Evolutionary conservation across 1,140 invertebrate species (phyloP).

Genomic region (Cylas formicarius): DNA sequence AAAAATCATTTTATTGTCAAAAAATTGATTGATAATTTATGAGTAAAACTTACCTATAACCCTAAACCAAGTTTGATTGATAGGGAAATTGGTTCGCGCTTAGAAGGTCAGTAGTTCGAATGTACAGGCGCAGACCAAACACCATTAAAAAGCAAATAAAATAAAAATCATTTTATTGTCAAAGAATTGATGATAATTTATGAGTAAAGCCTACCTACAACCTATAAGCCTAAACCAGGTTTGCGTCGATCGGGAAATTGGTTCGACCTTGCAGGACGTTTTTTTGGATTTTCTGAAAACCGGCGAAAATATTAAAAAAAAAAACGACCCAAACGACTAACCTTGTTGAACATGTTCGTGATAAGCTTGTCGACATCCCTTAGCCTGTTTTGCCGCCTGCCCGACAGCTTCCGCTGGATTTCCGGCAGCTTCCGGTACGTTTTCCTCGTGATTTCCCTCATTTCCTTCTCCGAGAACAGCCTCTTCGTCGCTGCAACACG

Average conservation of each 20-base stretch:
- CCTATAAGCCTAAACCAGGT: too few relatives aligned
- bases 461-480: constrained; percentile 33
- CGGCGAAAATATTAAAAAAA: constrained; percentile 13
- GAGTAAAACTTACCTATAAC: too few relatives aligned
- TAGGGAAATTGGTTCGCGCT: too few relatives aligned
- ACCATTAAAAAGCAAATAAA: too few relatives aligned
- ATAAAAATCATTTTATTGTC: too few relatives aligned
- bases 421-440: constrained; percentile 38
- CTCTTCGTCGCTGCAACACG: constrained; percentile 23
- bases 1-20: too few relatives aligned
- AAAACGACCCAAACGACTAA: constrained; percentile 16
- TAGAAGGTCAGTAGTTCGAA: too few relatives aligned
- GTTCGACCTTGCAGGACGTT: constrained; percentile 31
- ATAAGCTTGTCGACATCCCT: constrained; percentile 33
- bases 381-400: constrained; percentile 25
- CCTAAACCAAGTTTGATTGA: too few relatives aligned
- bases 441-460: constrained; percentile 35
- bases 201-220: too few relatives aligned
- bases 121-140: too few relatives aligned
- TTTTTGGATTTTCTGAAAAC: constrained; percentile 34
- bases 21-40: too few relatives aligned
- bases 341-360: constrained; percentile 35
- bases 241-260: constrained; percentile 31
- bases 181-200: too few relatives aligned
- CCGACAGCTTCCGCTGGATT: constrained; percentile 29